Percentiles rank a stretch among this genome's conserved stretches.
Evolutionary conservation across 2,797 vertebrate species (phyloP).

Genomic region (Apogon talboti): DNA sequence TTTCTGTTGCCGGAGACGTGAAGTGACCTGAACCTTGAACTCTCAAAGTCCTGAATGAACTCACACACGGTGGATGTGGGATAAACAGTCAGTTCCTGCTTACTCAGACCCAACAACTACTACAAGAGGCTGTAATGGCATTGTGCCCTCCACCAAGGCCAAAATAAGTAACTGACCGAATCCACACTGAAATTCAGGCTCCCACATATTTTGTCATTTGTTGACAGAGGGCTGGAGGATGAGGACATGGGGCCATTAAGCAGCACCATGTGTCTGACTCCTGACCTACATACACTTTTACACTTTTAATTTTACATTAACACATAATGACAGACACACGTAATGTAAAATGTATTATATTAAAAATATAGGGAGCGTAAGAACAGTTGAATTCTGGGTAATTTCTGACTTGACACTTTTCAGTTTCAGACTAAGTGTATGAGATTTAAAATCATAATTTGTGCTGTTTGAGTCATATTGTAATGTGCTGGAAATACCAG

Average conservation of each 20-base stretch:
- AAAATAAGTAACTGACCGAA: slow-evolving; percentile 63
- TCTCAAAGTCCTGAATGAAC: slow-evolving; percentile 58
- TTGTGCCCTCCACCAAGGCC: slow-evolving; percentile 46
- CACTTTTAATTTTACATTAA: background rate
- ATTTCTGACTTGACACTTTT: background rate
- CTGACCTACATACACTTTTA: slow-evolving; percentile 11
- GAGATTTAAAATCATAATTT: background rate
- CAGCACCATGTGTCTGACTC: slow-evolving; percentile 1
- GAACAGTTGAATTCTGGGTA: background rate
- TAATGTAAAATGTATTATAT: no score
- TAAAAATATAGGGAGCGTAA: background rate
- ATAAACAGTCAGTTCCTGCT: slow-evolving; percentile 53
- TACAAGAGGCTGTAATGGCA: slow-evolving; percentile 47
- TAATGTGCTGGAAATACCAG: no score
- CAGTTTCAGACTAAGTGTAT: slow-evolving; percentile 8
- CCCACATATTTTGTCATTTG: slow-evolving; percentile 60
- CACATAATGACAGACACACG: no score
- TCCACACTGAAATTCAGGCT: slow-evolving; percentile 52
- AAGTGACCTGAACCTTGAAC: slow-evolving; percentile 43
- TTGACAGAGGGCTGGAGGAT: slow-evolving; percentile 60
- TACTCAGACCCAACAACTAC: slow-evolving; percentile 53
- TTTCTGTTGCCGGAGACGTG: slow-evolving; percentile 8
- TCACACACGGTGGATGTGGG: slow-evolving; percentile 33
- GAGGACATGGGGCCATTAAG: no score
- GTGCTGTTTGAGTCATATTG: background rate